Base-by-base conservation (phyloP, 2,888 invertebrate species). In the Lissonota sp. region DNA sequence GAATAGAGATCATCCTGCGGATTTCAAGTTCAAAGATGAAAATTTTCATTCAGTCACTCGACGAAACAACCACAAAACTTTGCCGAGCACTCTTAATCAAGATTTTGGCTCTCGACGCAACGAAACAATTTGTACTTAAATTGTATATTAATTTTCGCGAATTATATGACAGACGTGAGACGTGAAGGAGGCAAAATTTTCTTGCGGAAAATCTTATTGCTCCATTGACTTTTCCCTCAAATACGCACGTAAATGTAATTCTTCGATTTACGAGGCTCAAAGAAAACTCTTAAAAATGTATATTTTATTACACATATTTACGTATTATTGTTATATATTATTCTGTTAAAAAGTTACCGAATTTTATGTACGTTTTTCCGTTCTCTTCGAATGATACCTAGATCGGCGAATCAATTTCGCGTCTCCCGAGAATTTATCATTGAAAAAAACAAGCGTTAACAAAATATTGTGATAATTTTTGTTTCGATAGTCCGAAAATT, bases 191-290 rank as follows among this genome's bases (percentile, higher is more conserved):
- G 26, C 26, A 26, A 26, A 26, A 26, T 26, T 26, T 26, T 26
- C 26, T 26, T 26, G 26, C 26, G 26, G 26, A 26, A 26, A 26
- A 26, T 14, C 12, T 37, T 46, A 26, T 60, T 44, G 1, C 8
- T 8, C 8, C 14, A 8, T 63, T 26, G 10, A 63, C 26, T 39
- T 37, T 67, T 53, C 12, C 12, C 37, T 16, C 46, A 26, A n/a
- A 55, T 53, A 26, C 55, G 39, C 53, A 44, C 53, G 62, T 14
- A 57, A 64, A 70, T 58, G 64, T 66, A 49, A 46, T 66, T 70
- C 60, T 75, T 53, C 71, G 14, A 49, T 63, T 53, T 44, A 46
- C 73, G 75, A 75, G 58, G 80, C 71, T 62, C 71, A 71, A 80
- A 53, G 53, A 49, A 40, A 63, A 79, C 42, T 42, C 44, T 53